Conservation (phyloP, 2,888 invertebrate species). For the Caenorhabditis uteleia region DNA sequence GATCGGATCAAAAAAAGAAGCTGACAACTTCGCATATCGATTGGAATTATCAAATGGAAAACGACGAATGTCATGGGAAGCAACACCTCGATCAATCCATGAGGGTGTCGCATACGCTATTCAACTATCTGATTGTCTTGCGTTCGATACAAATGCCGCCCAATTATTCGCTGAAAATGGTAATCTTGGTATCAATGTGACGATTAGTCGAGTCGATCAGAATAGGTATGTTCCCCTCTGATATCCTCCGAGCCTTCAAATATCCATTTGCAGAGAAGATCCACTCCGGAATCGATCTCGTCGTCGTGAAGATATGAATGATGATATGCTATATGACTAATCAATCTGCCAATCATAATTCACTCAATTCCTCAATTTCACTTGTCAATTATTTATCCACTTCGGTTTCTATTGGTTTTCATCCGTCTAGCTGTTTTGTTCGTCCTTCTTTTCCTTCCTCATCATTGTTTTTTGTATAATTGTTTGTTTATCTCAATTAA, state of each 20-base stretch:
- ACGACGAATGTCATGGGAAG: slow-evolving; percentile 95
- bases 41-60: slow-evolving; percentile 94
- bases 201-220: slow-evolving; percentile 79
- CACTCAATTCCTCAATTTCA: no score
- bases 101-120: slow-evolving; percentile 96
- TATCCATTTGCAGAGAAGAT: slow-evolving; percentile 5
- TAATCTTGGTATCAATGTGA: slow-evolving; percentile 98
- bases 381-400: no score
- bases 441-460: no score
- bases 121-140: slow-evolving; percentile 94
- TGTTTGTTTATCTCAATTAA: no score
- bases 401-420: no score
- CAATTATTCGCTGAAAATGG: slow-evolving; percentile 98
- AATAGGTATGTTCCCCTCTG: slow-evolving; percentile 2
- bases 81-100: slow-evolving; percentile 96
- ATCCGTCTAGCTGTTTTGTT: no score
- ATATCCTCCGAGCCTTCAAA: slow-evolving; percentile 1
- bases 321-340: no score
- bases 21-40: slow-evolving; percentile 97
- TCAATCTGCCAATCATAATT: no score
- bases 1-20: slow-evolving; percentile 97
- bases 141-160: slow-evolving; percentile 97
- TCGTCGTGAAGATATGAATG: no score
- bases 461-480: no score
- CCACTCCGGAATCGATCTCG: slow-evolving; percentile 12